Base-by-base conservation (phyloP, 2,113 vertebrate genomes). In the Sigmodon hispidus region DNA sequence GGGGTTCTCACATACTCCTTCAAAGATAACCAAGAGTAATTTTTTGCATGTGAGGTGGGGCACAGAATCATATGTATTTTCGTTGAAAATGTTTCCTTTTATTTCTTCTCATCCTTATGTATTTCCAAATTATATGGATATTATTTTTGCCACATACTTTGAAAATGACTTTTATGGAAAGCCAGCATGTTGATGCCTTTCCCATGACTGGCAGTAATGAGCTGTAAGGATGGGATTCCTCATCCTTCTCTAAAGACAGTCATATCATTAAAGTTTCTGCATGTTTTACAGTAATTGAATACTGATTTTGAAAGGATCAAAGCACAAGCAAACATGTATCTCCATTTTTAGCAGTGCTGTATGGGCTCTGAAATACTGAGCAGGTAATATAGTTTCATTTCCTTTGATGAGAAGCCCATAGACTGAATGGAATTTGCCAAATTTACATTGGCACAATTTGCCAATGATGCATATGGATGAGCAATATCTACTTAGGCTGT, bases 391-490 rank as follows among this genome's bases (percentile, higher is more conserved):
- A 26, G 84, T 94, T 91, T 75, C 52, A 70, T 89, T 90, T 90
- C 50, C 50, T 96, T 94, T 90, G 67, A 84, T 57, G 84, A 75
- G 36, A 81, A 77, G 48, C 36, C 87, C 73, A 77, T 40, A 91
- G 75, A 61, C 57, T 73, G 80, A 95, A 89, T 93, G 48, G 63
- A 91, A 92, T 94, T 93, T 89, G 73, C 31, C 92, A 96, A 79
- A 79, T 94, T 87, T 95, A 87, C 85, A 17, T 89, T 87, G 57
- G 75, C n/a, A 73, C 22, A 26, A 43, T 67, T 55, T 95, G 88
- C 79, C 91, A 83, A 36, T 36, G n/a, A 89, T 75, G 61, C 80
- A 92, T 70, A 87, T 73, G 75, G 89, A 92, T 69, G 90, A 95
- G 75, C 45, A 84, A 80, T n/a, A 4, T 85, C 69, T 92, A 57